Percentiles rank a stretch among this genome's conserved stretches.
Evolutionary conservation across 2,797 vertebrate species (phyloP).

Genomic region (Rachycentron canadum): DNA sequence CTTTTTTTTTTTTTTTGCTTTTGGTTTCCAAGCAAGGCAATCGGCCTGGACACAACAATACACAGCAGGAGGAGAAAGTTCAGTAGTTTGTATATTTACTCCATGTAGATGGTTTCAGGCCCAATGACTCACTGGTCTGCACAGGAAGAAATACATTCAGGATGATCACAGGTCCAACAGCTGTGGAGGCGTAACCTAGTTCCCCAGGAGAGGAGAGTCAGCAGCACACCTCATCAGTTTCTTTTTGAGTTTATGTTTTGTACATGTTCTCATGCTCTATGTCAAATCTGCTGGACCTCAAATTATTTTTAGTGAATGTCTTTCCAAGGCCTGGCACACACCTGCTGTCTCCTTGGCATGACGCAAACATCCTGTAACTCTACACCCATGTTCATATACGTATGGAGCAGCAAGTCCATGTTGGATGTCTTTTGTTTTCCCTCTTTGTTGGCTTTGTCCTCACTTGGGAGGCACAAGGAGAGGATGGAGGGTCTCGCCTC

Average conservation of each 20-base stretch:
- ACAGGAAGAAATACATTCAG: constrained; percentile 4
- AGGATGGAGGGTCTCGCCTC: constrained; percentile 33
- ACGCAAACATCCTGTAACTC: constrained; percentile 72
- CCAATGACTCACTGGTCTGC: constrained; percentile 42
- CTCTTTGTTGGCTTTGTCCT: constrained; percentile 33
- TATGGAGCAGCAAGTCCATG: constrained; percentile 22
- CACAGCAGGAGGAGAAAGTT: constrained; percentile 41
- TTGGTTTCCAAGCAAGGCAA: constrained; percentile 22
- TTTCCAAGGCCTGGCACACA: constrained; percentile 44
- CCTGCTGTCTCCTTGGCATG: constrained; percentile 45
- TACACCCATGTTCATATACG: constrained; percentile 43
- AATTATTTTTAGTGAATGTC: constrained; percentile 47
- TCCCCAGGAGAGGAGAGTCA: constrained; percentile 28
- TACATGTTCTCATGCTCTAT: not conserved
- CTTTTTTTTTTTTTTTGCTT: too few species aligned
- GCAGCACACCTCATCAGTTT: constrained; percentile 30
- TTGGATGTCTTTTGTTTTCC: constrained; percentile 34
- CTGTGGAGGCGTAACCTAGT: constrained; percentile 57
- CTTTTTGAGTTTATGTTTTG: not conserved
- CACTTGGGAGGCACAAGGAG: constrained; percentile 10
- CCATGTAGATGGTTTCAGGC: constrained; percentile 37
- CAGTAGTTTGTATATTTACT: constrained; percentile 45
- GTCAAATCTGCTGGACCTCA: constrained; percentile 11
- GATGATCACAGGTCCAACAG: constrained; percentile 45
- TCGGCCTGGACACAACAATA: constrained; percentile 6